Conservation (phyloP, 2,113 vertebrate species). For the Laterallus jamaicensis region DNA sequence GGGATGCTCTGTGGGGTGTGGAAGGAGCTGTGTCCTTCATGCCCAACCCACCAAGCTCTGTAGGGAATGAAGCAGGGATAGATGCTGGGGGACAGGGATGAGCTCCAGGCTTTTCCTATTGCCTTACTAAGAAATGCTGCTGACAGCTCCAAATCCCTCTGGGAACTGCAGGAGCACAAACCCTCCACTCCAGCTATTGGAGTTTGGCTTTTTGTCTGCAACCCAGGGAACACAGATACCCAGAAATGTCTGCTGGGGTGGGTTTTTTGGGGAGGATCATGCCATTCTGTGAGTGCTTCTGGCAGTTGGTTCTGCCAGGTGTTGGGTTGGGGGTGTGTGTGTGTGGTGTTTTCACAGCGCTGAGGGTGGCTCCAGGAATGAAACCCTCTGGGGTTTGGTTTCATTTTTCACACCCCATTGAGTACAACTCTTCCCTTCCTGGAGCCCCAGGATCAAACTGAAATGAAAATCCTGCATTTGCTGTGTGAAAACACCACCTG, state of each 20-base stretch:
- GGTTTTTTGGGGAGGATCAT: rapidly evolving
- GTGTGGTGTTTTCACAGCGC: background rate
- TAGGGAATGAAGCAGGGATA: background rate
- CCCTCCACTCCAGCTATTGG: rapidly evolving
- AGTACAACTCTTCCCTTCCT: background rate
- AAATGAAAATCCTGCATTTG: background rate
- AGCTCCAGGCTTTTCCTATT: background rate
- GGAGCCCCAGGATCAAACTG: background rate
- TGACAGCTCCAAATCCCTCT: background rate
- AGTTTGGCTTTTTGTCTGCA: background rate
- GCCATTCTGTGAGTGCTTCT: rapidly evolving
- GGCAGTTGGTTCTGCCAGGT: background rate
- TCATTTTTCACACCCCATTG: background rate
- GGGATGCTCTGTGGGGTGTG: background rate
- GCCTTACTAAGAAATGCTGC: rapidly evolving
- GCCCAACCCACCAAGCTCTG: background rate
- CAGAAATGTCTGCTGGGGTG: background rate
- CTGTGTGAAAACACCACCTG: background rate
- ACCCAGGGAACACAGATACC: too few species aligned
- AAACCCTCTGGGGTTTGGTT: background rate
- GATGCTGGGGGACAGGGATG: background rate
- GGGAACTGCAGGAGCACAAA: background rate
- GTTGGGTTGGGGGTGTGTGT: background rate
- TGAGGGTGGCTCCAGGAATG: background rate
- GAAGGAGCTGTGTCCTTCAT: background rate